Evolutionary conservation across 1,140 invertebrate species (phyloP).

Genomic region (Bombus turneri): DNA sequence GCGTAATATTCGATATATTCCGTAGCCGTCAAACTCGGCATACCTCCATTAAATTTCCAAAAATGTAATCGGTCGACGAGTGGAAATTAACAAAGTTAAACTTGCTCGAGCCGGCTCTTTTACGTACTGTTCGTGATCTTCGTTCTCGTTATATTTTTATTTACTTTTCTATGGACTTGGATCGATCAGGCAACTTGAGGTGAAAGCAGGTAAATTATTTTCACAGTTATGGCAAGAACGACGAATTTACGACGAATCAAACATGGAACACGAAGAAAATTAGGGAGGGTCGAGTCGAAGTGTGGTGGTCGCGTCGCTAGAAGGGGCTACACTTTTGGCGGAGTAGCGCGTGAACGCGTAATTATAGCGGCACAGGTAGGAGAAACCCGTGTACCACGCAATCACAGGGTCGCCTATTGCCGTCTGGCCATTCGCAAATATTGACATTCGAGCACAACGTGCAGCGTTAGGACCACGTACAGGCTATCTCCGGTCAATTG

Average conservation of each 20-base stretch:
- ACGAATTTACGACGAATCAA: neutral
- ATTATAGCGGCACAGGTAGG: neutral
- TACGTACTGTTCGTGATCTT: no score
- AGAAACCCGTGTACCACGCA: conserved; percentile 12
- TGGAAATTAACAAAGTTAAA: conserved; percentile 36
- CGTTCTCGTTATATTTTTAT: no score
- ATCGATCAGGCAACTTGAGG: neutral
- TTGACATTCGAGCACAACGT: conserved; percentile 52
- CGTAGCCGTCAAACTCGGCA: neutral
- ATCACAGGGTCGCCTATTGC: conserved; percentile 19
- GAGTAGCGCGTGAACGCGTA: neutral
- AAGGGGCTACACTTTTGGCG: neutral
- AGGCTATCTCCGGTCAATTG: conserved; percentile 57
- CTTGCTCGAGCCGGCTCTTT: neutral
- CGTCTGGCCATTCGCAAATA: conserved; percentile 60
- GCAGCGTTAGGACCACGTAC: conserved; percentile 33
- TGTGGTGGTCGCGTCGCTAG: neutral
- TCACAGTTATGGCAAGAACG: no score
- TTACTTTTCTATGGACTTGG: neutral
- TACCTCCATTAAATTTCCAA: conserved; percentile 1
- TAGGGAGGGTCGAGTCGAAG: neutral
- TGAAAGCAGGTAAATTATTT: neutral
- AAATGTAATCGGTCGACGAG: conserved; percentile 17
- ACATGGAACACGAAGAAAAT: neutral
- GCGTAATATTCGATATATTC: neutral